Evolutionary conservation across 1,140 invertebrate species (phyloP), one percentile per base, ranked within the genome.

Genomic region (Hylyphantes graminicola): DNA sequence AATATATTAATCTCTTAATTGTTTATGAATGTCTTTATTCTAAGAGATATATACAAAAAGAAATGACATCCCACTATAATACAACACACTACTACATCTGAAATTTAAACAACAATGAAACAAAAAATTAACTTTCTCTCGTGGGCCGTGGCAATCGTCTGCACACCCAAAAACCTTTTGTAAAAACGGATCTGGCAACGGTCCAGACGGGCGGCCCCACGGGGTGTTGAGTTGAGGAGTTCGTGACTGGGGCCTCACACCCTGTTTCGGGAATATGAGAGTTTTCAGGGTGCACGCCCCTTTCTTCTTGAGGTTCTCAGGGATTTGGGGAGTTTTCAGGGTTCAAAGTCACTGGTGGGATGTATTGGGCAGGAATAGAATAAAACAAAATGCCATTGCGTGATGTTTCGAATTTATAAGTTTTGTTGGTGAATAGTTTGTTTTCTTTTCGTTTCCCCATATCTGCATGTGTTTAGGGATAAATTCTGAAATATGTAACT

Each of bases 111-210:
- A 35, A 35, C 5, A 35, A 35, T n/a, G n/a, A n/a, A n/a, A n/a
- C n/a, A 35, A 35, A 5, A 35, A 35, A 35, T 35, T 35, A 35
- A 35, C 35, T 35, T 35, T 35, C 35, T 35, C 53, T 59, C 53
- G 77, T 80, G 70, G 77, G 77, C 17, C 35, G 21, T 80, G 8
- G 19, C 17, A n/a, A 57, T 70, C 21, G 17, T 15, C 65, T 80
- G 54, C 51, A 68, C 77, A 80, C 77, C 77, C 77, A 80, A 80
- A 70, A 59, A 50, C 15, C 77, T 80, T 80, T 80, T 70, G 53
- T 68, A 15, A 48, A 67, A 50, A 59, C 74, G 76, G 65, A 80
- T 80, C 67, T 80, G 77, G 77, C 77, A 80, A 17, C 65, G 70
- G 13, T 80, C 77, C 77, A 80, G 64, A 67, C n/a, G 50, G 35